Conservation (phyloP, 2,888 invertebrate species). For the Phengaris arion region DNA sequence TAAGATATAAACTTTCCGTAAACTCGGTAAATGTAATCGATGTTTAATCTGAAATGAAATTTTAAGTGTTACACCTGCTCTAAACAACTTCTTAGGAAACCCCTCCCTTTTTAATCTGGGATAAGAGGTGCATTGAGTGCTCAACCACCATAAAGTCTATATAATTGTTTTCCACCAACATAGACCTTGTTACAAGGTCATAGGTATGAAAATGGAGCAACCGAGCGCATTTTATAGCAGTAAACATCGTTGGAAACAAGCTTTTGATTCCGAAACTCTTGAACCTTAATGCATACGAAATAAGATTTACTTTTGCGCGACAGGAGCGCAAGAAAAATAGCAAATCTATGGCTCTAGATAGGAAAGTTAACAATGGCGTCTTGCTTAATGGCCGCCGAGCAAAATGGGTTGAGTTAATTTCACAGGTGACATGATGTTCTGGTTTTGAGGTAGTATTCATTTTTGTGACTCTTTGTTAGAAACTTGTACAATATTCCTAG, state of each 20-base stretch:
- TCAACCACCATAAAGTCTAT: slow-evolving; percentile 62
- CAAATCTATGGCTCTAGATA: slow-evolving; percentile 62
- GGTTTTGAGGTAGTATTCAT: slow-evolving; percentile 23
- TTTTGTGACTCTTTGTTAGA: slow-evolving; percentile 19
- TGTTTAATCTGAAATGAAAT: background rate
- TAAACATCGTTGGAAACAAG: slow-evolving; percentile 39
- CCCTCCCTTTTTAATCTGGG: slow-evolving; percentile 74
- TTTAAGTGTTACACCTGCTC: slow-evolving; percentile 47
- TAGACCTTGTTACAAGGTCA: slow-evolving; percentile 31
- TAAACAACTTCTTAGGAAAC: slow-evolving; percentile 45
- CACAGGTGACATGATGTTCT: slow-evolving; percentile 27
- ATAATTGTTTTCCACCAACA: slow-evolving; percentile 36
- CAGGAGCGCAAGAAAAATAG: slow-evolving; percentile 40
- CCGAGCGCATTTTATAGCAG: slow-evolving; percentile 40
- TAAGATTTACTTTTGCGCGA: slow-evolving; percentile 30
- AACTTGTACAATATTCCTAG: background rate
- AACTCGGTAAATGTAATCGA: background rate
- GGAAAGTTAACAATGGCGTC: slow-evolving; percentile 70
- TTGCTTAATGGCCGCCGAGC: slow-evolving; percentile 73
- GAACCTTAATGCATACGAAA: background rate
- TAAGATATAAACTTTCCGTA: background rate
- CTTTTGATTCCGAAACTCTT: slow-evolving; percentile 18
- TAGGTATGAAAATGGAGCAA: slow-evolving; percentile 27
- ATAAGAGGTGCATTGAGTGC: slow-evolving; percentile 76
- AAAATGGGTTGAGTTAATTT: slow-evolving; percentile 42